A percentile compares a stretch with the other conserved stretches of the same genome.
Evolutionary conservation across 23 tunicate species (phyloP).

Genomic region (Styela plicata): DNA sequence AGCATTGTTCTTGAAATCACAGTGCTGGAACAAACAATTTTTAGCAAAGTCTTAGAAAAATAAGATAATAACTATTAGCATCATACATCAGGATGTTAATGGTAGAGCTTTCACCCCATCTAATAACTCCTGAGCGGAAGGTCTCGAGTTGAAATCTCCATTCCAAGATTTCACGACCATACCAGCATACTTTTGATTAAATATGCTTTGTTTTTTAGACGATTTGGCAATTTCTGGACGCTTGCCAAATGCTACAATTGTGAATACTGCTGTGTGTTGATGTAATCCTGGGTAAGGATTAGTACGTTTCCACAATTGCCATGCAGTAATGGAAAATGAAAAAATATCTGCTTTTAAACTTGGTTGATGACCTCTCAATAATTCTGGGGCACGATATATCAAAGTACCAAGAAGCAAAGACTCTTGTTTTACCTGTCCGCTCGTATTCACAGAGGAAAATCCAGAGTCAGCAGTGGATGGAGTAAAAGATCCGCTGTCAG

Average conservation of each 20-base stretch:
- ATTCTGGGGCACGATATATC: conserved; percentile 84
- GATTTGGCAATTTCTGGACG: conserved; percentile 31
- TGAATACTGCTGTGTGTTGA: conserved; percentile 67
- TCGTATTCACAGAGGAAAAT: background rate
- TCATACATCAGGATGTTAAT: too few relatives aligned
- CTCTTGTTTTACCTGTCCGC: background rate
- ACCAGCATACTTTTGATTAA: background rate
- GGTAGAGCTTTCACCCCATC: background rate
- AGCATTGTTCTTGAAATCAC: too few relatives aligned
- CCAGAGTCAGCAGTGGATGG: conserved; percentile 23
- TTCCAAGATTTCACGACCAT: background rate
- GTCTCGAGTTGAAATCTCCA: background rate
- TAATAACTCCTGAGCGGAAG: background rate
- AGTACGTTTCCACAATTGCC: conserved; percentile 74
- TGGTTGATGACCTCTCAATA: conserved; percentile 52
- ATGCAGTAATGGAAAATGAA: conserved; percentile 85
- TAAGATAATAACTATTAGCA: too few relatives aligned
- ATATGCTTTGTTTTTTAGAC: background rate
- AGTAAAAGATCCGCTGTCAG: conserved; percentile 15
- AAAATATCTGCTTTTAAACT: conserved; percentile 61
- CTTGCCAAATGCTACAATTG: conserved; percentile 56
- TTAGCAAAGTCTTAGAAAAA: too few relatives aligned
- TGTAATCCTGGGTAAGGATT: conserved; percentile 69
- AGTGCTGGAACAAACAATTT: too few relatives aligned
- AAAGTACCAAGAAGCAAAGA: conserved; percentile 80